Conservation (phyloP, 2,113 vertebrate species). For the Poeciliopsis prolifica region DNA sequence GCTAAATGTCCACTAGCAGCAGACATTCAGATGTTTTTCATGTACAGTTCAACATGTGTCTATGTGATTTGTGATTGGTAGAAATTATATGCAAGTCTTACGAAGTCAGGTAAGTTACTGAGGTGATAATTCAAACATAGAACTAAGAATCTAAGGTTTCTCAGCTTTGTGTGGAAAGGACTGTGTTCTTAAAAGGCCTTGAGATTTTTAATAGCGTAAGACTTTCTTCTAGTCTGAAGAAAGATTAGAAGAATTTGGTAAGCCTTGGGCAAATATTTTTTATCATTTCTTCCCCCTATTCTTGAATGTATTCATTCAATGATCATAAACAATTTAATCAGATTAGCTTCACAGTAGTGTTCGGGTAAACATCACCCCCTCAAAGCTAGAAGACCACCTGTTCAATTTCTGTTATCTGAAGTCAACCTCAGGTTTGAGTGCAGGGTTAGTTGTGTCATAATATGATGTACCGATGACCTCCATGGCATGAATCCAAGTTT, state of each 20-base stretch:
- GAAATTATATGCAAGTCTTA: too few species aligned
- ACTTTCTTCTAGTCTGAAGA: not conserved
- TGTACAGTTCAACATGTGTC: too few species aligned
- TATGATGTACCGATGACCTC: not conserved
- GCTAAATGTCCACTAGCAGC: too few species aligned
- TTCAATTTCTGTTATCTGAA: not conserved
- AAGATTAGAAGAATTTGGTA: not conserved
- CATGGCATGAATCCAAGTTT: not conserved
- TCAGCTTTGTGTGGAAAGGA: not conserved
- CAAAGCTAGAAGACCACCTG: too few species aligned
- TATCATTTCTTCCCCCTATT: not conserved
- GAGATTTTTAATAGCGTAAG: too few species aligned
- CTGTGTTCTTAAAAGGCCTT: not conserved
- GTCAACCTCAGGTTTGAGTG: not conserved
- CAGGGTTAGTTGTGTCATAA: not conserved
- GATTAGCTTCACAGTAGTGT: too few species aligned
- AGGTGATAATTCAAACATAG: not conserved
- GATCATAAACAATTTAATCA: not conserved
- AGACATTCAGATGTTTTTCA: too few species aligned
- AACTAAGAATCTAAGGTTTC: not conserved
- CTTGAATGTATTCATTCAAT: slow-evolving; percentile 6
- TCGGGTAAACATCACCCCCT: too few species aligned
- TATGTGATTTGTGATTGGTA: too few species aligned
- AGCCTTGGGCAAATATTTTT: not conserved
- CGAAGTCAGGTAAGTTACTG: not conserved